Evolutionary conservation across 92 coral and sea anemone genomes (phyloP), one percentile per base, ranked within the genome.

Genomic region (Micromussa lordhowensis): DNA sequence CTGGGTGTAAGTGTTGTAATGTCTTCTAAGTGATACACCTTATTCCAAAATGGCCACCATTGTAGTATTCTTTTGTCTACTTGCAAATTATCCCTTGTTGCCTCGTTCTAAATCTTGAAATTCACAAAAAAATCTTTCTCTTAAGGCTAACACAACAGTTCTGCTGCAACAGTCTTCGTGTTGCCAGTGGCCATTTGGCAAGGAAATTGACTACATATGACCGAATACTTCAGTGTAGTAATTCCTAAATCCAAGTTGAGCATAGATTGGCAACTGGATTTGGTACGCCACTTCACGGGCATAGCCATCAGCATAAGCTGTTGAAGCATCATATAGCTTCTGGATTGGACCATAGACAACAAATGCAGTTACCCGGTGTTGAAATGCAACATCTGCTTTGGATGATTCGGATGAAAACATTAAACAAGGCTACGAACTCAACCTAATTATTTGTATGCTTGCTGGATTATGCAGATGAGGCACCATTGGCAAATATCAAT

Each of bases 111-210:
- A n/a, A n/a, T n/a, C n/a, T n/a, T n/a, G n/a, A n/a, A n/a, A n/a
- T n/a, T n/a, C n/a, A n/a, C n/a, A n/a, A n/a, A n/a, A n/a, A n/a
- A n/a, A n/a, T n/a, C 88, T 28, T 69, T 66, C 69, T 82, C 87
- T 36, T 15, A 7, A 88, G 84, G 70, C 83, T 83, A 17, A 91
- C 88, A 29, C 64, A 48, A 75, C 91, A 91, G 30, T 91, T 91
- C 64, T 55, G 53, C 31, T 88, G 82, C 71, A 91, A n/a, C 38
- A 88, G 16, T 35, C 53, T 84, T 13, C 89, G 18, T 44, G 78
- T 81, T 69, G 89, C 77, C 44, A 91, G 29, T 11, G 94, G 94
- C 89, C 94, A 91, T 55, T 88, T 87, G 1, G 79, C 91, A 71
- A 88, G 63, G 13, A 91, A 68, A 84, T 88, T 88, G 29, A 88